Evolutionary conservation across 2,797 vertebrate genomes (phyloP), one percentile per base, ranked within the genome.

Genomic region (Cyclura pinguis): DNA sequence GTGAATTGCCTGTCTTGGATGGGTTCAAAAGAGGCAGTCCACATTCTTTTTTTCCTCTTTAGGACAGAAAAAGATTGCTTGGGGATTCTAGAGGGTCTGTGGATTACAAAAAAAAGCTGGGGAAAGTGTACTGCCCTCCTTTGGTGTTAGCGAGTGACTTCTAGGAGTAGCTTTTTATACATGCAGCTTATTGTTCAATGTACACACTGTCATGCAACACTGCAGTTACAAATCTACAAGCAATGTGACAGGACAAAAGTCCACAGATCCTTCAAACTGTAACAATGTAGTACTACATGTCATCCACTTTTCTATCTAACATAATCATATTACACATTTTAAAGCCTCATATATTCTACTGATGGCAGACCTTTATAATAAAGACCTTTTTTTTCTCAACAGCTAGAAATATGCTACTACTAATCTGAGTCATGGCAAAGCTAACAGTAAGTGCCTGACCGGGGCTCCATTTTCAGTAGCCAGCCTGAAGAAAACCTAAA

Each of bases 401-500:
- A 18, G 9, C 12, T 82, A 38, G 67, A 29, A 90, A 82, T 18
- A 82, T 24, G 24, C 10, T 88, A 78, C 22, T 18, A 47, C 64
- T 35, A 73, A 59, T 83, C 35, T 59, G 14, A 29, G 29, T 38
- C 64, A 72, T 57, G n/a, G 13, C n/a, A 87, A 87, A 87, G 76
- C 59, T 62, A 64, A 62, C 29, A 10, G n/a, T 52, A 32, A 27
- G 27, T 6, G 8, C 22, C 84, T 50, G 64, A 35, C 32, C 38
- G 88, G 42, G 67, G 88, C 90, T 92, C 80, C 91, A 80, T 2
- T 32, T 38, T 32, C n/a, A 57, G 1, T 59, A 3, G 72, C 76
- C 90, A 92, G 13, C 22, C 50, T 27, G 81, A 92, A 86, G 29
- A 85, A 24, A 84, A 82, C n/a, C 18, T 74, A 38, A 94, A 91